phyloP scores from a whole-genome alignment of 2,797 vertebrate genomes.

The Semaprochilodus insignis region DNA sequence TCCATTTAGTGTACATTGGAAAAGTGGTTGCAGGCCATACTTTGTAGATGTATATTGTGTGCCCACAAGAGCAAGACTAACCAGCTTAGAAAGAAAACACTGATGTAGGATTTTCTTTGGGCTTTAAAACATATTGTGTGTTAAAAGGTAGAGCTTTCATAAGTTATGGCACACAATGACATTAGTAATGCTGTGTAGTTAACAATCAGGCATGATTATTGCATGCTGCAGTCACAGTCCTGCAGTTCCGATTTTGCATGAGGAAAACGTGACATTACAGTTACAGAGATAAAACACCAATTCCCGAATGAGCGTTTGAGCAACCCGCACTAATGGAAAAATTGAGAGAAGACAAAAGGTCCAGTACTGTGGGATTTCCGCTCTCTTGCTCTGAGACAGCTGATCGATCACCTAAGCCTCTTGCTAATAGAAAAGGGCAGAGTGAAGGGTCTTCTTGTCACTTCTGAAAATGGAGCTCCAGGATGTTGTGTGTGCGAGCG shows the following conservation, averaged over 20 bases:
- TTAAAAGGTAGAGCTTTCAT: neutral
- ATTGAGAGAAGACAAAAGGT: slow-evolving; percentile 10
- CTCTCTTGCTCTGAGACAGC: slow-evolving; percentile 4
- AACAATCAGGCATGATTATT: neutral
- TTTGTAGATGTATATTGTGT: too few species aligned
- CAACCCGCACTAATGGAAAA: neutral
- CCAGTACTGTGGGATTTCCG: slow-evolving; percentile 20
- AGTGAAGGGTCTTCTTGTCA: slow-evolving; percentile 16
- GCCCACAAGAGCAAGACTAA: too few species aligned
- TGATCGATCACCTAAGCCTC: slow-evolving; percentile 29
- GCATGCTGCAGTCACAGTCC: neutral
- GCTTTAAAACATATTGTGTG: neutral
- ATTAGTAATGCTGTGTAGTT: neutral
- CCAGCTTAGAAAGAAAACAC: too few species aligned
- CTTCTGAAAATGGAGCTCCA: slow-evolving; percentile 1
- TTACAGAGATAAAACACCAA: neutral
- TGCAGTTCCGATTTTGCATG: neutral
- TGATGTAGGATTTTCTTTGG: too few species aligned
- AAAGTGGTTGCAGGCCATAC: too few species aligned
- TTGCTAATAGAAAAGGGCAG: slow-evolving; percentile 23
- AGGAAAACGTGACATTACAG: neutral
- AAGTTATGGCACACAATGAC: neutral
- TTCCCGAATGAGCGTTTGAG: neutral
- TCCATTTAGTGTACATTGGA: too few species aligned
- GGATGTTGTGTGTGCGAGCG: slow-evolving; percentile 4